Base-by-base conservation (phyloP, 2,113 vertebrate genomes). In the Martes martes region DNA sequence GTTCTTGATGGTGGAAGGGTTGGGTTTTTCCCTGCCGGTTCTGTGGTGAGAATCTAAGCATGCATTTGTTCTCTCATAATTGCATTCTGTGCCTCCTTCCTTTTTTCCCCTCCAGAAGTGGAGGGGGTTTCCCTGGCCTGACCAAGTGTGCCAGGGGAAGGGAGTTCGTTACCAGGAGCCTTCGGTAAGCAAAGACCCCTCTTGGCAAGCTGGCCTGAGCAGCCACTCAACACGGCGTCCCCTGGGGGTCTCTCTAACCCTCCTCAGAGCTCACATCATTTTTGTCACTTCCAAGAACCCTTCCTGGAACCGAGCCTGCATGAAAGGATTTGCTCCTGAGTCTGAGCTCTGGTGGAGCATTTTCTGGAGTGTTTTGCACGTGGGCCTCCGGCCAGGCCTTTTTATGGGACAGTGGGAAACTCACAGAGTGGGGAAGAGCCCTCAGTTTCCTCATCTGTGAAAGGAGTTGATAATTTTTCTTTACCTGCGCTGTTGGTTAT, bases 81-180 rank as follows among this genome's bases (percentile, higher is more conserved):
- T 9, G 0, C 16, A 19, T 10, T 11, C 19, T 13, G 45, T 8
- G n/a, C 92, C 57, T 36, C 57, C 63, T 83, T 89, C 16, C 23
- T 76, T 76, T 65, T 36, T 55, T 83, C 11, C 11, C 52, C 28
- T 89, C 36, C 78, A 26, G 24, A 76, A 39, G 31, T 42, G 10
- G 45, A 83, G 82, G 87, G 73, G 65, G 11, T 81, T 91, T 96
- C 85, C 61, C 67, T 94, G 61, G 65, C 95, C 52, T 69, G 80
- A 71, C 21, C 24, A 6, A 74, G 31, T 39, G 16, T 61, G 69
- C 59, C 59, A 55, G 79, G 39, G 52, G 79, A 39, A 63, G 18
- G n/a, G 52, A 39, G 7, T 69, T 52, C 67, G 23, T 28, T 39
- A 69, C 26, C 47, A 89, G 79, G 57, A 63, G 24, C 42, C n/a